Conservation (phyloP, 2,797 vertebrate species). For the Agapornis canus region DNA sequence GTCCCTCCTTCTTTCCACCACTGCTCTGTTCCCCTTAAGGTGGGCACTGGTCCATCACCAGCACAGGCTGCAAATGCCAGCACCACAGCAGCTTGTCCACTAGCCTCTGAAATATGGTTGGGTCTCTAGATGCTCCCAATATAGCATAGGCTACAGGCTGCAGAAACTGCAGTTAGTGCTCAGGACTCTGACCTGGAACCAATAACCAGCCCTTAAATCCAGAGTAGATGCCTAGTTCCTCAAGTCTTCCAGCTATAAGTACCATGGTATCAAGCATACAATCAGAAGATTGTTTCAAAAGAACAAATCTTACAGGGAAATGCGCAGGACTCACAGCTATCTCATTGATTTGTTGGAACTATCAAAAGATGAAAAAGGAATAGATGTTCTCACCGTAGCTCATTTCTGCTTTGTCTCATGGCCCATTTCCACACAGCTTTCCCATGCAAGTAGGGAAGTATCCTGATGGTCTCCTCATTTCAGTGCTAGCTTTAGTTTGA, state of each 20-base stretch:
- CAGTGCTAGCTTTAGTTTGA: not conserved
- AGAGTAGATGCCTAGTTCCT: not conserved
- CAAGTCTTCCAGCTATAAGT: not conserved
- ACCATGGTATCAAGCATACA: not conserved
- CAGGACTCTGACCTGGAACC: not conserved
- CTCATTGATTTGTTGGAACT: not conserved
- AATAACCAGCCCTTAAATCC: not conserved
- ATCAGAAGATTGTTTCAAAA: not conserved
- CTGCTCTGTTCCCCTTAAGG: rapidly evolving
- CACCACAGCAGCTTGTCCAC: not conserved
- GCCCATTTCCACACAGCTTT: not conserved
- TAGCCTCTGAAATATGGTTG: not conserved
- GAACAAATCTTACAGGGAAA: not conserved
- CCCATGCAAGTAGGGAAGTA: not conserved
- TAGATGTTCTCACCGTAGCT: not conserved
- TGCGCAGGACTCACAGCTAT: not conserved
- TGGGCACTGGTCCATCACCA: not conserved
- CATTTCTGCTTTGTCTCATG: not conserved
- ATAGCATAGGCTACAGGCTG: not conserved
- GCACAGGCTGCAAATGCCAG: not conserved
- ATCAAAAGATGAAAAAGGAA: not conserved
- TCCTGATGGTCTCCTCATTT: not conserved
- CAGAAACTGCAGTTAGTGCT: not conserved
- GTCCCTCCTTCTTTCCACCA: not conserved
- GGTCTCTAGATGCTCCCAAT: not conserved